A percentile compares a stretch with the other conserved stretches of the same genome.
Evolutionary conservation across 2,113 vertebrate species (phyloP).

Genomic region (Eudyptes chrysolophus): DNA sequence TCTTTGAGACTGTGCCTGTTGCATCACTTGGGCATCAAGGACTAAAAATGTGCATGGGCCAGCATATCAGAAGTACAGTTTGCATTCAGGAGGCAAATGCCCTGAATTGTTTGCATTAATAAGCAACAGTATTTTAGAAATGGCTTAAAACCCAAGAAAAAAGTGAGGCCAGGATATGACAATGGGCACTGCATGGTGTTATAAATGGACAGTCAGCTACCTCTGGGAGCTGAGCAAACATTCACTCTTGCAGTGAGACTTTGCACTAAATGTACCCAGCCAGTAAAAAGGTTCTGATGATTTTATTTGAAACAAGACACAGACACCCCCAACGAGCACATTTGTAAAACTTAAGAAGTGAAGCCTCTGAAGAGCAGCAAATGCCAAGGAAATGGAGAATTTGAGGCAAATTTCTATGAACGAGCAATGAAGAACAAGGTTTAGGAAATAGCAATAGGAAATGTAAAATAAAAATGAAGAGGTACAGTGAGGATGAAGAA

Average conservation of each 20-base stretch:
- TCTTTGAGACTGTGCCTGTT: not conserved
- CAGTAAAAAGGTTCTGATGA: not conserved
- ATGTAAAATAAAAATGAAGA: not conserved
- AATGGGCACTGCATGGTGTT: not conserved
- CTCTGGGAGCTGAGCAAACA: not conserved
- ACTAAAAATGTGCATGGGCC: not conserved
- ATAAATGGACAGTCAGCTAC: not conserved
- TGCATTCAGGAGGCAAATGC: not conserved
- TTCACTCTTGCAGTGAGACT: not conserved
- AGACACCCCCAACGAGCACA: not conserved
- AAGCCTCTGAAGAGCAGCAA: not conserved
- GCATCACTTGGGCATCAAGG: not conserved
- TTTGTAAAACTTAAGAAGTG: not conserved
- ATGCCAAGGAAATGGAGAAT: not conserved
- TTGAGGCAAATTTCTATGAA: not conserved
- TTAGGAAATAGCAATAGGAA: not conserved
- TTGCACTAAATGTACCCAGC: not conserved
- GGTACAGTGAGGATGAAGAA: not conserved
- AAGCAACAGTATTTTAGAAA: not conserved
- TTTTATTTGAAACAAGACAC: not conserved
- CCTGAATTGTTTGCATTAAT: not conserved
- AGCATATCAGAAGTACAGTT: not conserved
- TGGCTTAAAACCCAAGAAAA: not conserved
- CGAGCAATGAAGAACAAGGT: not conserved
- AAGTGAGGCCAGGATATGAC: not conserved